These are phyloP conservation scores for Trachymyrmex septentrionalis DNA, from an alignment of 1,140 invertebrate species.

Conservation along the genomic window DNA sequence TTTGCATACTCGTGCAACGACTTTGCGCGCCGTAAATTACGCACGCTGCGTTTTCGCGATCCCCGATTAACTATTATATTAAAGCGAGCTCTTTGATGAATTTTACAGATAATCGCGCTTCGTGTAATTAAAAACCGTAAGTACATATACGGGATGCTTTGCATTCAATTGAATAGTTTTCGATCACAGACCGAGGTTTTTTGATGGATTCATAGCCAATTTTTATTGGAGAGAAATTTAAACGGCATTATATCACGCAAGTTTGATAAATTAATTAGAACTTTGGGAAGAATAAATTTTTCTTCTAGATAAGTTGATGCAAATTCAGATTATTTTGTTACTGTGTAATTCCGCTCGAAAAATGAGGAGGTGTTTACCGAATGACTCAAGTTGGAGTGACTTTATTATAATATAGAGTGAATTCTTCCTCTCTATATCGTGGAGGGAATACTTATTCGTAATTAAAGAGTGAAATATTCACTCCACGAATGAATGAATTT, in stretches of 20 bases:
- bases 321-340: background rate
- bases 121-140: constrained; percentile 41
- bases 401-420: too few species aligned
- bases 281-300: background rate
- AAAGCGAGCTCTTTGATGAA: constrained; percentile 42
- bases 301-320: background rate
- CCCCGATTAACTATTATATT: background rate
- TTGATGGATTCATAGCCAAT: background rate
- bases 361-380: too few species aligned
- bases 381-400: too few species aligned
- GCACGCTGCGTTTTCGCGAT: constrained; percentile 24
- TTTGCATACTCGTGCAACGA: constrained; percentile 1
- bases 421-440: too few species aligned
- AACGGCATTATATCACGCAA: background rate
- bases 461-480: too few species aligned
- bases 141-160: background rate
- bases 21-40: constrained; percentile 46
- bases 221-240: background rate
- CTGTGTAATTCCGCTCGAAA: too few species aligned
- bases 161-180: background rate
- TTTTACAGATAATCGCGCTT: constrained; percentile 42
- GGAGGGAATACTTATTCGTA: too few species aligned
- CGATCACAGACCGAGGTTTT: too few species aligned
- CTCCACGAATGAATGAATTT: too few species aligned
- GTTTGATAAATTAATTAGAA: background rate